Evolutionary conservation across 2,113 vertebrate genomes (phyloP).

Genomic region (Ptilorrhoa leucosticta): DNA sequence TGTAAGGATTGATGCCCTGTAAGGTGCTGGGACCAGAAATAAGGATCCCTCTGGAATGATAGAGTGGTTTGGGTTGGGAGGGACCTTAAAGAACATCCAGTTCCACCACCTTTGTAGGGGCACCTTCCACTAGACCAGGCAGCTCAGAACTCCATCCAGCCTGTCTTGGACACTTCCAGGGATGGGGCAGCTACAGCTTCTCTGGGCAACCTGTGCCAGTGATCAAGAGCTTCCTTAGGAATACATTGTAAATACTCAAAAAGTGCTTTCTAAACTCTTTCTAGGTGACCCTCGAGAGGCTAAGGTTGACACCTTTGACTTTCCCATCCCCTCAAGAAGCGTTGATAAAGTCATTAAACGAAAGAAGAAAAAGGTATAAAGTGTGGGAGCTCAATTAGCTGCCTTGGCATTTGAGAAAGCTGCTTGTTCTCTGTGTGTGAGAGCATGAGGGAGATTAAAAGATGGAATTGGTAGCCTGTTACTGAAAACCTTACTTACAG

Average conservation of each 20-base stretch:
- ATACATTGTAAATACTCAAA: neutral
- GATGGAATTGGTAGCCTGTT: conserved; percentile 26
- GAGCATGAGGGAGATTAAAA: conserved; percentile 7
- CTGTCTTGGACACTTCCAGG: neutral
- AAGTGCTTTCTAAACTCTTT: conserved; percentile 23
- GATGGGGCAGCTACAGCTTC: neutral
- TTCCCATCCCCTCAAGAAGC: conserved; percentile 49
- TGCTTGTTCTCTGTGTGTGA: neutral
- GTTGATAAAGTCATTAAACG: conserved; percentile 42
- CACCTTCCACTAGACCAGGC: neutral
- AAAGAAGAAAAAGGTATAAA: conserved; percentile 71
- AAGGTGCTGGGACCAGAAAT: neutral
- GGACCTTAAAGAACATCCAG: neutral
- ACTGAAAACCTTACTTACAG: conserved; percentile 28
- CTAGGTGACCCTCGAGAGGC: conserved; percentile 8
- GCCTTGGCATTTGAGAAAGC: conserved; percentile 6
- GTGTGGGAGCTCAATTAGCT: neutral
- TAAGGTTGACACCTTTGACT: conserved; percentile 55
- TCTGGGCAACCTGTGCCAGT: neutral
- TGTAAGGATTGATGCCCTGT: neutral
- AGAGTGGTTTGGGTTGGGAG: neutral
- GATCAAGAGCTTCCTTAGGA: neutral
- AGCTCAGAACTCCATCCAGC: neutral
- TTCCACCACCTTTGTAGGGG: neutral
- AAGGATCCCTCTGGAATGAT: neutral